phyloP scores from a whole-genome alignment of 2,888 invertebrate species.

The Entomobrya multifasciata region DNA sequence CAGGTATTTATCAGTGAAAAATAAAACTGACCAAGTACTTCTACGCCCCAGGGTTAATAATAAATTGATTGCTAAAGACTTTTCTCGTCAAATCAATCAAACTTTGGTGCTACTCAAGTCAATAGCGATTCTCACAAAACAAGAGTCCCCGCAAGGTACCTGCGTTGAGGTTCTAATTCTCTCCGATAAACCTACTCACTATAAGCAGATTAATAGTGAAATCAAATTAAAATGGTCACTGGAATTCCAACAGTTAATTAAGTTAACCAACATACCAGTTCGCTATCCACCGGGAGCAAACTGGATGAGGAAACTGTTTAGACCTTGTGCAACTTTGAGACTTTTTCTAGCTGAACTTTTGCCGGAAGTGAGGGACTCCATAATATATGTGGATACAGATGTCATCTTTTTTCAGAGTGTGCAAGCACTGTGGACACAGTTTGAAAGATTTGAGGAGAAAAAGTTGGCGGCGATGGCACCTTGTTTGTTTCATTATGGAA shows the following conservation, averaged over 20 bases:
- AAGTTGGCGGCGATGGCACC: conserved; percentile 81
- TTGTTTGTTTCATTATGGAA: conserved; percentile 82
- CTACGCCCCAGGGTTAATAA: too few relatives aligned
- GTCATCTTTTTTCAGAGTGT: conserved; percentile 81
- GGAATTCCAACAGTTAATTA: conserved; percentile 59
- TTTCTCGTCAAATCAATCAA: conserved; percentile 79
- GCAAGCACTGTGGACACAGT: conserved; percentile 81
- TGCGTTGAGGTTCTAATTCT: conserved; percentile 75
- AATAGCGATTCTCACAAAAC: conserved; percentile 64
- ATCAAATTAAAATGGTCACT: conserved; percentile 71
- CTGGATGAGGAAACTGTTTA: conserved; percentile 79
- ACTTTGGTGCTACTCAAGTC: conserved; percentile 79
- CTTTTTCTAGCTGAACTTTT: conserved; percentile 80
- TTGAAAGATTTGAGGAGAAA: conserved; percentile 73
- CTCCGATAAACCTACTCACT: conserved; percentile 70
- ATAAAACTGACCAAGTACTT: background rate
- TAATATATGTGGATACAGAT: conserved; percentile 82
- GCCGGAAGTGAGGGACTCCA: conserved; percentile 80
- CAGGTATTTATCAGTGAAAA: conserved; percentile 29
- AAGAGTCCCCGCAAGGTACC: background rate
- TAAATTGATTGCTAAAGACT: conserved; percentile 67
- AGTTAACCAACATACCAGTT: conserved; percentile 71
- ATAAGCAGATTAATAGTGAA: conserved; percentile 46
- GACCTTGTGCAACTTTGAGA: conserved; percentile 79
- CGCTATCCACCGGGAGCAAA: conserved; percentile 73